phyloP scores from a whole-genome alignment of 2,888 invertebrate genomes.

The Xanthorhoe spadicearia region DNA sequence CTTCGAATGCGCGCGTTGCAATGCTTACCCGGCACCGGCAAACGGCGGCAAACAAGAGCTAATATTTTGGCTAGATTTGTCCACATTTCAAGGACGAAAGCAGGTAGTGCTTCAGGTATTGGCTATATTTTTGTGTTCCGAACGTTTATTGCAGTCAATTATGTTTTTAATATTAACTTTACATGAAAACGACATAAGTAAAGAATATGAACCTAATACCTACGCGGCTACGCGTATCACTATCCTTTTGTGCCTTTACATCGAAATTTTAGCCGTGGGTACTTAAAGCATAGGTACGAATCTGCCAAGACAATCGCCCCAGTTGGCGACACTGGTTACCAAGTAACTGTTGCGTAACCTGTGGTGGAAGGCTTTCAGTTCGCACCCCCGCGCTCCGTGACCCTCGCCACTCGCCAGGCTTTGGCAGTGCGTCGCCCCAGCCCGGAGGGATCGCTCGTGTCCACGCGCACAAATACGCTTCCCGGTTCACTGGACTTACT shows the following conservation, averaged over 20 bases:
- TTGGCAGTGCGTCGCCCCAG: conserved; percentile 36
- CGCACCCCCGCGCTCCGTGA: conserved; percentile 41
- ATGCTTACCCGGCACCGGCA: not conserved
- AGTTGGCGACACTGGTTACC: conserved; percentile 19
- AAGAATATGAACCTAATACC: too few species aligned
- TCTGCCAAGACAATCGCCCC: conserved; percentile 2
- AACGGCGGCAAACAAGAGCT: not conserved
- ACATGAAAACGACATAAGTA: too few species aligned
- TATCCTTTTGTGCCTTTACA: too few species aligned
- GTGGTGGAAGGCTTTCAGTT: conserved; percentile 36
- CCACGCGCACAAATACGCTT: conserved; percentile 26
- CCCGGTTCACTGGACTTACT: conserved; percentile 42
- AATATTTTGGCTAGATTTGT: conserved; percentile 1
- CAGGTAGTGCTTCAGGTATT: not conserved
- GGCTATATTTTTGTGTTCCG: not conserved
- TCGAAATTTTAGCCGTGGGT: too few species aligned
- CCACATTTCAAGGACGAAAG: not conserved
- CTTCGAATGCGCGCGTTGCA: conserved; percentile 31
- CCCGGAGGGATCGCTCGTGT: conserved; percentile 19
- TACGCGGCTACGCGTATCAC: too few species aligned
- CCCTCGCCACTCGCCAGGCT: conserved; percentile 28
- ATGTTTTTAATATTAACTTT: too few species aligned
- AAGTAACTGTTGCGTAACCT: conserved; percentile 26
- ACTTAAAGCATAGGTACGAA: not conserved
- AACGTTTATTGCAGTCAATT: not conserved